These are phyloP conservation scores for Philereme transversata DNA, from an alignment of 2,888 invertebrate species.

Conservation along the genomic window DNA sequence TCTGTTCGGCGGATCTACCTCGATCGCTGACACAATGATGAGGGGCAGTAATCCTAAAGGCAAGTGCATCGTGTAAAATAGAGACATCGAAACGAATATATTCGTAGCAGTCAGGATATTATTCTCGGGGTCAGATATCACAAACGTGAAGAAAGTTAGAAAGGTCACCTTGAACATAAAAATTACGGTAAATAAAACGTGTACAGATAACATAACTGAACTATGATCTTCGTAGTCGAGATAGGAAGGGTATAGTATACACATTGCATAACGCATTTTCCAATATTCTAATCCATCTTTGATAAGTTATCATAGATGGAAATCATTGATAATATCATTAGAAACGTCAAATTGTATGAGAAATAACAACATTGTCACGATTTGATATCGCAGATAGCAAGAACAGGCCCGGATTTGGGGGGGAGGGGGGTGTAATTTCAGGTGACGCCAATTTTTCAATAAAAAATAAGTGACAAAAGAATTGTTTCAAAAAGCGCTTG, in stretches of 20 bases:
- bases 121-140: constrained; percentile 86
- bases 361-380: too few relatives aligned
- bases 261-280: neutral
- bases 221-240: constrained; percentile 15
- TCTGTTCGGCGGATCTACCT: constrained; percentile 84
- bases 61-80: constrained; percentile 94
- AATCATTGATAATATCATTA: too few relatives aligned
- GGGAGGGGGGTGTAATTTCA: too few relatives aligned
- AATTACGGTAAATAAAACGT: constrained; percentile 22
- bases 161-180: constrained; percentile 88
- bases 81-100: constrained; percentile 93
- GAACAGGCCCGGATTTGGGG: too few relatives aligned
- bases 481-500: too few relatives aligned
- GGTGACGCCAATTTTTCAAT: too few relatives aligned
- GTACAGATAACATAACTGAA: constrained; percentile 11
- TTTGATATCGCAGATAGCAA: too few relatives aligned
- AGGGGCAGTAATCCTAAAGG: constrained; percentile 93
- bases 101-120: constrained; percentile 91
- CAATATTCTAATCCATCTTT: too few relatives aligned
- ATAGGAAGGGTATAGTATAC: neutral
- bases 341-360: too few relatives aligned
- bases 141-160: constrained; percentile 92
- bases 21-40: constrained; percentile 88
- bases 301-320: too few relatives aligned
- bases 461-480: too few relatives aligned